A percentile compares a stretch with the other conserved stretches of the same genome.
These are phyloP conservation scores for Melanotaenia trifasciata DNA, from an alignment of 2,797 vertebrate species.

Conservation along the genomic window DNA sequence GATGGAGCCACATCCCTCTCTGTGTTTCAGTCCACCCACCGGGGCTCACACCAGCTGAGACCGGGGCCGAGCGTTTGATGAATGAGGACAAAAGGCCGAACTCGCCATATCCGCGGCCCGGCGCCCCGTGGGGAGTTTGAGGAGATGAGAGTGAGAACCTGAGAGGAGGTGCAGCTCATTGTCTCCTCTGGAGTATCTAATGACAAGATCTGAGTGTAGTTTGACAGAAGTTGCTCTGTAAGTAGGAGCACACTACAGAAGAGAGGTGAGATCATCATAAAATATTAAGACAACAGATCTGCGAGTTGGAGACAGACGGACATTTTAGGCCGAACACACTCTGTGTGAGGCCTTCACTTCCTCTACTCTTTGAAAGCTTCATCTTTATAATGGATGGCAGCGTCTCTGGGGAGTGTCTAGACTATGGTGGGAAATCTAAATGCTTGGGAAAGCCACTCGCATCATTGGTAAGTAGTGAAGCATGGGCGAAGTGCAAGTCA, in stretches of 20 bases:
- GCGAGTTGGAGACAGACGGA: slow-evolving; percentile 43
- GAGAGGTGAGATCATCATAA: slow-evolving; percentile 61
- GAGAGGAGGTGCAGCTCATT: slow-evolving; percentile 4
- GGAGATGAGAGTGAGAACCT: slow-evolving; percentile 23
- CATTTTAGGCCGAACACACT: slow-evolving; percentile 65
- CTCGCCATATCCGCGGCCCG: background rate
- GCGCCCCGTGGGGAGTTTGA: slow-evolving; percentile 18
- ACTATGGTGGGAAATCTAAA: slow-evolving; percentile 70
- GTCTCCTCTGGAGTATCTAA: slow-evolving; percentile 43
- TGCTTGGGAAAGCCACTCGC: slow-evolving; percentile 59
- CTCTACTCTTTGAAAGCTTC: slow-evolving; percentile 68
- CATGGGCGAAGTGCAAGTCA: slow-evolving; percentile 10
- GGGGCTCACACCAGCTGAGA: slow-evolving; percentile 33
- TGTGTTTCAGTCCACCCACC: background rate
- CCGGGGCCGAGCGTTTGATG: slow-evolving; percentile 21
- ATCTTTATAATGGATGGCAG: slow-evolving; percentile 72
- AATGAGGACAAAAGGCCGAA: slow-evolving; percentile 37
- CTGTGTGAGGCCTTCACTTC: slow-evolving; percentile 62
- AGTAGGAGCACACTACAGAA: slow-evolving; percentile 29
- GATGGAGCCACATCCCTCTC: slow-evolving; percentile 6
- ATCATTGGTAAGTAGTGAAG: slow-evolving; percentile 43
- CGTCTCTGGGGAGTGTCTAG: slow-evolving; percentile 75
- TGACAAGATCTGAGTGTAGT: slow-evolving; percentile 26
- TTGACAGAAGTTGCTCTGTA: slow-evolving; percentile 39
- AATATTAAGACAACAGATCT: slow-evolving; percentile 62